Base-by-base conservation (phyloP, 2,888 invertebrate species). In the Salpingus planirostris region DNA sequence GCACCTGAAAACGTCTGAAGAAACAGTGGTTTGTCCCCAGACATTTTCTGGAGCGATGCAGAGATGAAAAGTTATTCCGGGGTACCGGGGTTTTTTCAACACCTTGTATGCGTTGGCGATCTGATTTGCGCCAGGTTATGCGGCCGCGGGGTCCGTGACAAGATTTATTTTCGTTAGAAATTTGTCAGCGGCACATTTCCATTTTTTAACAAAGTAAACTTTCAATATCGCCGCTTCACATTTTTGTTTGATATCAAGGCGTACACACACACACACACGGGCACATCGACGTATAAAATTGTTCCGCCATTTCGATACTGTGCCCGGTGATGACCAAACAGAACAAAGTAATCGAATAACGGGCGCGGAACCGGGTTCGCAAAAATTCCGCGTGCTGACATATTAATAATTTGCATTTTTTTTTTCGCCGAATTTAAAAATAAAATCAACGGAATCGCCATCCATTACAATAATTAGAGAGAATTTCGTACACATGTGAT, bases 391-490 rank as follows among this genome's bases (percentile, higher is more conserved):
- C 44, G 46, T n/a, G n/a, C n/a, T n/a, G n/a, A n/a, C n/a, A n/a
- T 47, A 50, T 52, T 52, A 50, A 46, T 54, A 52, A 57, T 56
- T 55, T 57, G 52, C 55, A 55, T 55, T 53, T 55, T 55, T 53
- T 55, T 53, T 43, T 44, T 33, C 38, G 11, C 35, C 39, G 47
- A 52, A 55, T 50, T 50, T 50, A 56, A 56, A 54, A 58, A 55
- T 55, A 56, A 59, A 58, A 57, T 56, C 52, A 51, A 41, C 55
- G 49, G 49, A 57, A 57, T 57, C 55, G 55, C 54, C 57, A 53
- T 57, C 57, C 58, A 57, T 59, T 58, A 58, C 57, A 54, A 55
- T 58, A 55, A 59, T 59, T 58, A 59, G 55, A 54, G 56, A 47
- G 51, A 50, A 56, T 55, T 56, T 55, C 49, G 49, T 46, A 54